Base-by-base conservation (phyloP, 2,113 vertebrate species). In the Hiodon tergisus region DNA sequence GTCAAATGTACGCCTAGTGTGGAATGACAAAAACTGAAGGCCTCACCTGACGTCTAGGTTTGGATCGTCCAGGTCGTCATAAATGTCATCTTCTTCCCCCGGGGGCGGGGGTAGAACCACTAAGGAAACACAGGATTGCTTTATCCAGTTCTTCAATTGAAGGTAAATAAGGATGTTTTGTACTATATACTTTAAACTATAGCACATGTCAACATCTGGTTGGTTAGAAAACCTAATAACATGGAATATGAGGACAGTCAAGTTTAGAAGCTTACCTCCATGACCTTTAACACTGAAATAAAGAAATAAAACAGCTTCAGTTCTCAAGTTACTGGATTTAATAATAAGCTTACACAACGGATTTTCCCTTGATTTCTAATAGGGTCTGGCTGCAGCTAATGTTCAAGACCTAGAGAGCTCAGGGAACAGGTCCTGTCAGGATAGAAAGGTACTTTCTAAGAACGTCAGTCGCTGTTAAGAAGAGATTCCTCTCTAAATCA, bases 61-160 rank as follows among this genome's bases (percentile, higher is more conserved):
- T 65, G 90, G 85, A 13, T 95, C 93, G 2, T 92, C 86, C 67
- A 96, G 77, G 6, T 94, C 95, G 70, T 96, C 93, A 67, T 98
- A 98, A 78, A 98, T 92, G 6, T 96, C 95, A 72, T 92, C 91
- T 4, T 84, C 88, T 0, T 88, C 85, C 13, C 73, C 82, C 50
- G 92, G 87, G 55, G 89, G 89, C 13, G 89, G 87, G 0, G 92
- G 91, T 4, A 95, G 88, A 46, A 85, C 67, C 3, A 86, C 93
- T 96, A 83, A 17, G 82, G 57, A 82, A 75, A 10, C 78, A 78
- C 77, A 58, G 31, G 31, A 31, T 31, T 31, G 31, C 31, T 31
- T 31, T 31, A 31, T 31, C 31, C 31, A 31, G 31, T 31, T 31
- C 31, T 31, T 31, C 31, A 31, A 31, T 31, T 31, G 31, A 0